Percentiles rank a stretch among this genome's conserved stretches.
Evolutionary conservation across 2,113 vertebrate species (phyloP).

Genomic region (Rhabdomys dilectus): DNA sequence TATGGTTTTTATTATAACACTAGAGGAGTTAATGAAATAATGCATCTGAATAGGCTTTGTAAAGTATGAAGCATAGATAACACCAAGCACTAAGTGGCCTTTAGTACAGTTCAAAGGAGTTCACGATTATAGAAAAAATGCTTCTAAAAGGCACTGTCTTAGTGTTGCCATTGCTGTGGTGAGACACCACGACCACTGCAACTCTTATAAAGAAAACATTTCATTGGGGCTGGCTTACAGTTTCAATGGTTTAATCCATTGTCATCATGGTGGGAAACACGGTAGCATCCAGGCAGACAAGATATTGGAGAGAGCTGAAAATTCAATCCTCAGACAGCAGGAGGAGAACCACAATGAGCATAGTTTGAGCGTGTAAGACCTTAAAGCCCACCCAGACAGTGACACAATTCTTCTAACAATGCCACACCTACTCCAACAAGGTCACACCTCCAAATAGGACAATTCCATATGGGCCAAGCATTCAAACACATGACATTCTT

Average conservation of each 20-base stretch:
- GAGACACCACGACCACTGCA: neutral
- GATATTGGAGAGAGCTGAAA: neutral
- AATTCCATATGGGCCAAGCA: neutral
- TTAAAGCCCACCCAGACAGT: neutral
- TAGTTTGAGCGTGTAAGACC: neutral
- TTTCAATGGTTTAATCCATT: neutral
- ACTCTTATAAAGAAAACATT: neutral
- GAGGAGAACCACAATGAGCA: neutral
- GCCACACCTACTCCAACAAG: neutral
- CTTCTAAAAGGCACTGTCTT: neutral
- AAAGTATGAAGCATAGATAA: slow-evolving; percentile 22
- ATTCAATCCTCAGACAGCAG: neutral
- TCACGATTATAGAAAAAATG: neutral
- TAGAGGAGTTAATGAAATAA: slow-evolving; percentile 51
- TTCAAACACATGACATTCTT: neutral
- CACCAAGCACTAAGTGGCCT: neutral
- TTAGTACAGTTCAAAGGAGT: neutral
- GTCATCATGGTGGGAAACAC: neutral
- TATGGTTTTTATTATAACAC: slow-evolving; percentile 56
- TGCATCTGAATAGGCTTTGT: slow-evolving; percentile 34
- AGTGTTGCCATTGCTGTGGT: neutral
- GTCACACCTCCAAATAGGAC: neutral
- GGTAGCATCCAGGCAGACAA: neutral
- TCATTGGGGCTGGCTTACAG: neutral
- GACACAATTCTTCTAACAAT: neutral